Base-by-base conservation (phyloP, 2,113 vertebrate species). In the Rhinoderma darwinii region DNA sequence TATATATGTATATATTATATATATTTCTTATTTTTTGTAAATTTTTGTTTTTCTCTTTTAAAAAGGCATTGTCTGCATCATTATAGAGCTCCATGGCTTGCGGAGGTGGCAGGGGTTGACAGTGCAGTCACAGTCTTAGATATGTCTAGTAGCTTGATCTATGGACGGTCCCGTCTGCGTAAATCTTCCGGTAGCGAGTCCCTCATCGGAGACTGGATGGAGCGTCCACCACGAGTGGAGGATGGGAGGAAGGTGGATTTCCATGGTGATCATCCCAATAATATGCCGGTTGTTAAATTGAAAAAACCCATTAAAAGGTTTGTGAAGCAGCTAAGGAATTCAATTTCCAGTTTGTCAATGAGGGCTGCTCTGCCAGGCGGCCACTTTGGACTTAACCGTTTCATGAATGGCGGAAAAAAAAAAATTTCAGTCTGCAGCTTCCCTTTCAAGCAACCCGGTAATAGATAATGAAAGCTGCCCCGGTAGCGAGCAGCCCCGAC, bases 1-100 rank as follows among this genome's bases (percentile, higher is more conserved):
- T 87, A 86, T 86, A 87, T 78, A 63, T 86, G 47, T 87, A 87
- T 87, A 87, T 87, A 73, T 73, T 87, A 87, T 87, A 87, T 86
- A 86, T 73, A 74, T 87, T 74, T 87, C 27, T 79, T 86, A 30
- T 86, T 86, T 83, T 87, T 82, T 74, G 56, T 68, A 14, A 37
- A 11, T 84, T 70, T 61, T 83, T 68, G 68, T 37, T 83, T 82
- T 74, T 73, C 27, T 86, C 43, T 81, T 56, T 81, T 63, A 81
- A 74, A 75, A 44, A 63, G 86, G 86, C 86, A 82, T 82, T 87
- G 86, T 87, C 86, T 87, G 78, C 86, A 75, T 59, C n/a, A 27
- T 63, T 22, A 39, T 25, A 74, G 86, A 81, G 56, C 86, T 87
- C 86, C 86, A 75, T 82, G 85, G 85, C 85, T 78, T 59, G 73